A percentile compares a stretch with the other conserved stretches of the same genome.
Evolutionary conservation across 2,113 vertebrate species (phyloP).

Genomic region (Lophochroa leadbeateri): DNA sequence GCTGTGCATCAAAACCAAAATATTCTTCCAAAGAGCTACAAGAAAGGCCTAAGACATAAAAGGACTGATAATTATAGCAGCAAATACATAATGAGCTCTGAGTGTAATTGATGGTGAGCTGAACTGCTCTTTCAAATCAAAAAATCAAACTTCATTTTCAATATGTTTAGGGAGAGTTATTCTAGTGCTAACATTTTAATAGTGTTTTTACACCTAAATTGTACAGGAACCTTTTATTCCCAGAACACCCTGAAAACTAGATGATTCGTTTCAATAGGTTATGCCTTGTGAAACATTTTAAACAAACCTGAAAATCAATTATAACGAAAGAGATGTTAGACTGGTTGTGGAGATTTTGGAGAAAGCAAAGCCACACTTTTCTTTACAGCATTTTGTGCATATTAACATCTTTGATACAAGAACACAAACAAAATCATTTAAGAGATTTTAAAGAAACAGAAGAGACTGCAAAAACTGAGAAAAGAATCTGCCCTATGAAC

Average conservation of each 20-base stretch:
- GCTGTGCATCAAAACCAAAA: slow-evolving; percentile 47
- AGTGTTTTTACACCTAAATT: not conserved
- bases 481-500: not conserved
- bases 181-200: slow-evolving; percentile 16
- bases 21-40: slow-evolving; percentile 34
- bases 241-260: slow-evolving; percentile 1
- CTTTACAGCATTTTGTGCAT: not conserved
- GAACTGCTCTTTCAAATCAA: slow-evolving; percentile 24
- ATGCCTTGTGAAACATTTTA: slow-evolving; percentile 21
- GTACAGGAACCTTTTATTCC: not conserved
- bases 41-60: slow-evolving; percentile 54
- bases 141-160: slow-evolving; percentile 9
- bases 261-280: slow-evolving; percentile 54
- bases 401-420: not conserved
- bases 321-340: not conserved
- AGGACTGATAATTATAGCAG: slow-evolving; percentile 53
- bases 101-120: slow-evolving; percentile 12
- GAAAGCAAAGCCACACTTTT: not conserved
- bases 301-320: slow-evolving; percentile 65
- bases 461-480: not conserved
- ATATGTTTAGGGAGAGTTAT: not conserved
- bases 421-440: not conserved
- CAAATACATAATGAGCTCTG: slow-evolving; percentile 28
- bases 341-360: not conserved
- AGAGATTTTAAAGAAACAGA: not conserved